Base-by-base conservation (phyloP, 2,888 invertebrate genomes). In the Anaspis maculata region DNA sequence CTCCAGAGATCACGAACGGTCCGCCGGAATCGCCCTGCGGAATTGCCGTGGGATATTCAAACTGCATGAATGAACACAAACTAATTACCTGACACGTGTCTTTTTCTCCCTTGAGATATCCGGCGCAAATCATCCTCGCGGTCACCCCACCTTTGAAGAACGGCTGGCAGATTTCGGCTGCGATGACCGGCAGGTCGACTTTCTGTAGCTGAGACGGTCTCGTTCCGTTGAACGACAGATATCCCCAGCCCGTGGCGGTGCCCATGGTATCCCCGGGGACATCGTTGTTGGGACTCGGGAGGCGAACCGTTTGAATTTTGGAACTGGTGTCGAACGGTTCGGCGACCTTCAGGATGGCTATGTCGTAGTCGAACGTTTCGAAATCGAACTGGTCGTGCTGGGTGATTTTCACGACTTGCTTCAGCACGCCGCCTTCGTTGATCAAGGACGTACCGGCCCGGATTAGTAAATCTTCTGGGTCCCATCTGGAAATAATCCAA, bases 391-490 rank as follows among this genome's bases (percentile, higher is more conserved):
- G 56, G 0, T 69, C 67, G 43, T 74, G 72, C 1, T 67, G 64
- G 43, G 57, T 62, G 41, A 65, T 57, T 25, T 64, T 60, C 32
- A 57, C 62, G 0, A 72, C 70, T 41, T 65, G 62, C 15, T 69
- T 68, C 59, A 71, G 67, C 44, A 70, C 66, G 0, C 74, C 74
- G 0, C 71, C 72, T 36, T 66, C 61, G 0, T 69, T 66, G 51
- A 68, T 66, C 63, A 66, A 68, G 0, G 70, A 69, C 1, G 73
- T 72, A 2, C 73, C 72, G 0, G 70, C 67, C 0, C 73, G 65
- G 1, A 74, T 65, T 2, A 34, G 34, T 3, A 34, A 11, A 7
- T 38, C 11, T 14, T 34, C 12, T 1, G 21, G 16, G 13, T 22
- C 14, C 2, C 13, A 26, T 5, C 37, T 37, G 15, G 11, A 34